phyloP scores from a whole-genome alignment of 37 sponge, comb jelly and placozoan species.

The Tethya wilhelma region DNA sequence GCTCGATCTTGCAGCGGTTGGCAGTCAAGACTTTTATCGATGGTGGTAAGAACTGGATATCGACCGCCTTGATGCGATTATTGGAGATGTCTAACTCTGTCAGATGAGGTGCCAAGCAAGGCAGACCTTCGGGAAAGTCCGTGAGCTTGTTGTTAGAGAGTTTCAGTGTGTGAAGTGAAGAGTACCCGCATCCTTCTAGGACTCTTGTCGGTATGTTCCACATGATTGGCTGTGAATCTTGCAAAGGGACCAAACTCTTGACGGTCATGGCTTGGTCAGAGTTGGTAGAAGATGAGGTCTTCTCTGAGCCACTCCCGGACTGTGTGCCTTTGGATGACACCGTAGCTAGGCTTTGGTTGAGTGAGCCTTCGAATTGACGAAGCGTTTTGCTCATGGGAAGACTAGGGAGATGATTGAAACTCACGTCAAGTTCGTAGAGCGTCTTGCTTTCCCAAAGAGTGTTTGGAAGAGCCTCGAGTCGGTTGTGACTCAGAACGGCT shows the following conservation, averaged over 20 bases:
- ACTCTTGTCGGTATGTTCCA: neutral
- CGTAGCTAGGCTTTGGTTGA: neutral
- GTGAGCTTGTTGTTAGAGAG: slow-evolving; percentile 54
- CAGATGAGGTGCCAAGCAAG: slow-evolving; percentile 66
- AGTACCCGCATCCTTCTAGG: slow-evolving; percentile 36
- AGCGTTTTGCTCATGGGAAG: slow-evolving; percentile 33
- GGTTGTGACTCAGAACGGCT: slow-evolving; percentile 16
- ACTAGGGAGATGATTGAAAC: slow-evolving; percentile 15
- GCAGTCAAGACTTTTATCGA: slow-evolving; percentile 37
- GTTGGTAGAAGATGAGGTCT: too few relatives aligned
- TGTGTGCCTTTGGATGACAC: neutral
- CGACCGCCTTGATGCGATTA: slow-evolving; percentile 37
- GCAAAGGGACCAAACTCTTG: neutral
- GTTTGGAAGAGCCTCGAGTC: slow-evolving; percentile 29
- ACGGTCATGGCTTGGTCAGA: neutral
- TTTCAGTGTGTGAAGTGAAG: slow-evolving; percentile 29
- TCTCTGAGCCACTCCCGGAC: neutral
- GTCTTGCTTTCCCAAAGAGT: slow-evolving; percentile 42
- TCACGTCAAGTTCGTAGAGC: slow-evolving; percentile 49
- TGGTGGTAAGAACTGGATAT: slow-evolving; percentile 46
- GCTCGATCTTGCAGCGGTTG: slow-evolving; percentile 17
- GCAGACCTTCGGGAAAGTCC: slow-evolving; percentile 46
- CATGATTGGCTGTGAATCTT: neutral
- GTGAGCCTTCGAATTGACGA: neutral
- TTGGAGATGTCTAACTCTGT: slow-evolving; percentile 54